These are phyloP conservation scores for Onychomys torridus DNA, from an alignment of 2,797 vertebrate species.

Conservation along the genomic window DNA sequence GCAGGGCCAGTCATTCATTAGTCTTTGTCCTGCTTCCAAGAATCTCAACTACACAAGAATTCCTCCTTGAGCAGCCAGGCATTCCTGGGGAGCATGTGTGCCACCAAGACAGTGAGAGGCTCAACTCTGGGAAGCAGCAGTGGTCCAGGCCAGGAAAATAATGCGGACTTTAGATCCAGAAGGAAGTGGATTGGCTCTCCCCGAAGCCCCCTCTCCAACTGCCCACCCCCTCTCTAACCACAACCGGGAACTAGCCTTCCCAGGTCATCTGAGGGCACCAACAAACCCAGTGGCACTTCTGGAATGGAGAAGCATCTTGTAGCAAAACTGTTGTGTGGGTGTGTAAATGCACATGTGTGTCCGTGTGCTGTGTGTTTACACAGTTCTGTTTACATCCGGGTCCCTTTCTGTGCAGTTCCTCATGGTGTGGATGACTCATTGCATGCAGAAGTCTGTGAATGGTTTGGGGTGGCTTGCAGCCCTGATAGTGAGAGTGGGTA, in stretches of 20 bases:
- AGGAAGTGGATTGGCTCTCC: conserved; percentile 60
- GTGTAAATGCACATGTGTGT: background rate
- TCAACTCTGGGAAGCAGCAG: conserved; percentile 71
- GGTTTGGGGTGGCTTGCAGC: background rate
- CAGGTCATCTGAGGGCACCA: conserved; percentile 77
- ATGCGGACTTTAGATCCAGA: conserved; percentile 73
- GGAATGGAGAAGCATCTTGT: background rate
- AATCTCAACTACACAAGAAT: conserved; percentile 83
- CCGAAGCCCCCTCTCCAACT: background rate
- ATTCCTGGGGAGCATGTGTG: conserved; percentile 83
- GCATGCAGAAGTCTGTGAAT: background rate
- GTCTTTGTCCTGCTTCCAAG: conserved; percentile 83
- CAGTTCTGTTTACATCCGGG: background rate
- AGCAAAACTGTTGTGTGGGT: background rate
- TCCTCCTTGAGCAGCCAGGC: conserved; percentile 84
- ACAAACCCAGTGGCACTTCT: background rate
- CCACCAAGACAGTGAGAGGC: conserved; percentile 78
- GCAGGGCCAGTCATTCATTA: conserved; percentile 68
- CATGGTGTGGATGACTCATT: background rate
- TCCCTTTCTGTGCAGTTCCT: background rate
- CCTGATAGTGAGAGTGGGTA: background rate
- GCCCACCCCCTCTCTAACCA: conserved; percentile 57
- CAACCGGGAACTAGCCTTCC: conserved; percentile 51
- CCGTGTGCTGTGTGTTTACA: background rate
- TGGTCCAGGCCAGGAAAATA: conserved; percentile 78